Evolutionary conservation across 2,888 invertebrate species (phyloP), one percentile per base, ranked within the genome.

Genomic region (Patella pellucida): DNA sequence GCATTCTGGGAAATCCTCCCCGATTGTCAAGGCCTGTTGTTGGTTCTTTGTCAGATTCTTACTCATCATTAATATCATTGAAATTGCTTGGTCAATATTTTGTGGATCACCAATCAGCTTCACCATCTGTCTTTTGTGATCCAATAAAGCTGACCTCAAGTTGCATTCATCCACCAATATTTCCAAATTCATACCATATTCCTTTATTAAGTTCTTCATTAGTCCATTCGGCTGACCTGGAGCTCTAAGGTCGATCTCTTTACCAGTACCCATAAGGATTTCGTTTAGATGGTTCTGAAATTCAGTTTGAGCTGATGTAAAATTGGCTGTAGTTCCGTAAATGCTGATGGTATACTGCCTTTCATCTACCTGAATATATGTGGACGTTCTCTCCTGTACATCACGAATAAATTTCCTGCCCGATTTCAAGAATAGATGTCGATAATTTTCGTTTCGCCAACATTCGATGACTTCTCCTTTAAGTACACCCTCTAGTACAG

Each of bases 1-100:
- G 75, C 89, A 89, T 31, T 87, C 85, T 16, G 79, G 74, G 15
- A 75, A 31, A 68, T 56, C 71, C 12, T 74, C 77, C 15, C 62
- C 68, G 12, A 27, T 1, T 9, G 16, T 16, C 52, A 7, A 1
- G 2, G 19, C 27, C n/a, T 31, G 50, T 68, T 16, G 16, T n/a
- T 3, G 7, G 5, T 41, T 50, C 27, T 19, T 68, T 51, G 54
- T 52, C 27, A 74, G 52, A 9, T 62, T 19, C 4, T 68, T 62
- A 56, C 51, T 74, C 5, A 79, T 54, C 9, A 73, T 74, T 14
- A 78, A 73, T 16, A 85, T 79, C 12, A 52, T 52, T 31, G 54
- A 27, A 11, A 78, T 54, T 19, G 82, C 78, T 67, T 82, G 79
- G 9, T 76, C 71, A 5, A 85, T 41, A 15, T 78, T 76, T 11